phyloP scores from a whole-genome alignment of 1,140 invertebrate species.

The Myzus persicae region DNA sequence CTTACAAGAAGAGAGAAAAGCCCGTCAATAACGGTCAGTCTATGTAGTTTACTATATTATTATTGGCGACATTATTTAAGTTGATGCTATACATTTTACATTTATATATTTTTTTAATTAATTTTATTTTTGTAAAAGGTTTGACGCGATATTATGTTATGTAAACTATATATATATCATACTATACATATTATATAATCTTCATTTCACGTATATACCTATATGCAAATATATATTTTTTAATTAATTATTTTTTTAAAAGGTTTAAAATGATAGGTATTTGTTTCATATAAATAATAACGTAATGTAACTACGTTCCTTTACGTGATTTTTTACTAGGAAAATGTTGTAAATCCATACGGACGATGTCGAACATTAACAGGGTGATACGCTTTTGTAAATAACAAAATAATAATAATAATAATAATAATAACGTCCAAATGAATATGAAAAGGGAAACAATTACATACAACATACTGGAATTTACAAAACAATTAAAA shows the following conservation, averaged over 20 bases:
- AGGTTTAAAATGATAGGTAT: background rate
- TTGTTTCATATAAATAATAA: background rate
- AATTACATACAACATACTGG: background rate
- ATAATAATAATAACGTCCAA: background rate
- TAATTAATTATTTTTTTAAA: slow-evolving; percentile 27
- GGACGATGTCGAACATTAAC: background rate
- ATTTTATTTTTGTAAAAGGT: background rate
- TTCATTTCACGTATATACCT: background rate
- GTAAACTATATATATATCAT: too few species aligned
- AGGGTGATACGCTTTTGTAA: background rate
- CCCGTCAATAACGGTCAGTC: background rate
- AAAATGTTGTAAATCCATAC: background rate
- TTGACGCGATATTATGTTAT: background rate
- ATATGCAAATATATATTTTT: too few species aligned
- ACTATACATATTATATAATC: too few species aligned
- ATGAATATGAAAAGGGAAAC: background rate
- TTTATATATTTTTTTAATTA: background rate
- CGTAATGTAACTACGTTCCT: background rate
- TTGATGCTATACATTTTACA: background rate
- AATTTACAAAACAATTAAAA: background rate
- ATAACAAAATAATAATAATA: too few species aligned
- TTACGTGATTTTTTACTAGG: background rate
- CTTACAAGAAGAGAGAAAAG: background rate
- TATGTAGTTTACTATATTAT: background rate
- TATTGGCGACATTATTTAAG: background rate